Evolutionary conservation across 2,888 invertebrate species (phyloP), one percentile per base, ranked within the genome.

Genomic region (Tridacna crocea): DNA sequence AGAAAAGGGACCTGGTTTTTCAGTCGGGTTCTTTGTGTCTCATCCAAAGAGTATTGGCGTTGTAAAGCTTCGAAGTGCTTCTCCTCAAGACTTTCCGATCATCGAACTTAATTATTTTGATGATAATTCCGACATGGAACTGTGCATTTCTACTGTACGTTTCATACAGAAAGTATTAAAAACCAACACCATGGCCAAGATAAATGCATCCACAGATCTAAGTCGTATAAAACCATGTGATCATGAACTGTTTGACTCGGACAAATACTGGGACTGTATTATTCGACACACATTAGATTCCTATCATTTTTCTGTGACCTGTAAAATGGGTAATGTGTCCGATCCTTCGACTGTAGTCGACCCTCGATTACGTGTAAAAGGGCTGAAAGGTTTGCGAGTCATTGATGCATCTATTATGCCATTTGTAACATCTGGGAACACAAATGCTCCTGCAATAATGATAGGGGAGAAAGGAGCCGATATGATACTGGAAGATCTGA

Each of bases 381-480:
- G 70, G 15, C 24, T 70, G 8, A 3, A 51, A 51, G 51, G 70
- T 15, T 47, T 70, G 22, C 10, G 70, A 19, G 70, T 70, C 10
- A 47, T 70, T 51, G 70, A 70, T 51, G 70, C 70, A 12, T 70
- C 70, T 3, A 22, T 70, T 12, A 70, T 70, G 70, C 70, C 70
- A 22, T 46, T 15, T 22, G 70, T 47, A 26, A 19, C 51, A 3
- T 70, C 70, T 6, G 70, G 70, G 0, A 70, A 70, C 26, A 51
- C 70, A 17, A 70, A 70, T 46, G 70, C 70, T 26, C 70, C 70
- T 4, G 51, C 24, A 4, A 70, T 70, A 22, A 70, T 70, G 70
- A 24, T 70, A 24, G 70, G 51, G 13, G 70, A 70, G 47, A 70
- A 70, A 19, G 70, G 24, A 13, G 48, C 51, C 24, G 70, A 70